phyloP scores from a whole-genome alignment of 2,888 invertebrate genomes.

The Sesia apiformis region DNA sequence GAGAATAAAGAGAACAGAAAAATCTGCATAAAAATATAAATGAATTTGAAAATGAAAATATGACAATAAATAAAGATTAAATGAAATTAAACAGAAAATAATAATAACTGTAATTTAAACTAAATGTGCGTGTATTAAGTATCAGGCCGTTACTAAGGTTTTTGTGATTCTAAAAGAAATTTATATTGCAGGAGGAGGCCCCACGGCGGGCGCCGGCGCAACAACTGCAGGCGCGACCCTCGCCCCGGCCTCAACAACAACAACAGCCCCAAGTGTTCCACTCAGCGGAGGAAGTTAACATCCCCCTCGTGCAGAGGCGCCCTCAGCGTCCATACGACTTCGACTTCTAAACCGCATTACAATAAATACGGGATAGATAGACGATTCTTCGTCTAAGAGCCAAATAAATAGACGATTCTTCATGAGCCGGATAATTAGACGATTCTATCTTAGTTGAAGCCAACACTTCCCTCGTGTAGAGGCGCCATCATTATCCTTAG shows the following conservation, averaged over 20 bases:
- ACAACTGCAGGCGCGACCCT: slow-evolving; percentile 33
- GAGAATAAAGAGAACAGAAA: too few relatives aligned
- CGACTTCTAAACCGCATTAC: slow-evolving; percentile 38
- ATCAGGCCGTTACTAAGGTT: too few relatives aligned
- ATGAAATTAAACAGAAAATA: too few relatives aligned
- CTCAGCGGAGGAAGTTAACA: slow-evolving; percentile 90
- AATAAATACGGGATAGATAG: not conserved
- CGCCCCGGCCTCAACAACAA: slow-evolving; percentile 31
- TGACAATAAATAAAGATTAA: too few relatives aligned
- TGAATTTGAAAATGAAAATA: too few relatives aligned
- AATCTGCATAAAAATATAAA: too few relatives aligned
- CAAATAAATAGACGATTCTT: not conserved
- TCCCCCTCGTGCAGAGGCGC: slow-evolving; percentile 86
- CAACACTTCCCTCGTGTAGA: slow-evolving; percentile 88
- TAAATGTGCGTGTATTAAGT: too few relatives aligned
- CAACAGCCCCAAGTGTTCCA: slow-evolving; percentile 82
- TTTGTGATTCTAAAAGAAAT: too few relatives aligned
- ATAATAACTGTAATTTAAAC: too few relatives aligned
- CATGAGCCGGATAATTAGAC: not conserved
- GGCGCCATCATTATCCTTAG: slow-evolving; percentile 77
- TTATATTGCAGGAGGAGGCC: slow-evolving; percentile 32
- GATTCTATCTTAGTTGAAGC: slow-evolving; percentile 67
- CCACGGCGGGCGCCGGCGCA: slow-evolving; percentile 38
- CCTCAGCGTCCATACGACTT: slow-evolving; percentile 73
- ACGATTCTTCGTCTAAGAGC: not conserved